Evolutionary conservation across 1,140 invertebrate species (phyloP).

Genomic region (Triops longicaudatus): DNA sequence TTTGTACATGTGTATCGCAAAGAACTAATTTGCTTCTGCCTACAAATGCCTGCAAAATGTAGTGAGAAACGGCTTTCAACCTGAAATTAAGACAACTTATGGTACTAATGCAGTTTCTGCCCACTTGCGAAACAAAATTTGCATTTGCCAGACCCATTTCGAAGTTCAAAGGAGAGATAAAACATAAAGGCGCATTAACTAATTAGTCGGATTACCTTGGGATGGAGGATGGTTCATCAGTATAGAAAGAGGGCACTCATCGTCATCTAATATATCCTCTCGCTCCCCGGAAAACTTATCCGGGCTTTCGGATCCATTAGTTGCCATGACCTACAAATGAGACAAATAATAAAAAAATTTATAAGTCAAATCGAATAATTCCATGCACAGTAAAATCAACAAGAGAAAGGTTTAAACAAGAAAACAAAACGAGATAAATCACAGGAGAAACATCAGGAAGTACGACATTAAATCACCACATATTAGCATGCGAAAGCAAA

Average conservation of each 20-base stretch:
- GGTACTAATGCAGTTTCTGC: background rate
- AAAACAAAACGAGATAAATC: background rate
- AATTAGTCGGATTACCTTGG: slow-evolving; percentile 53
- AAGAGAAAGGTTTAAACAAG: background rate
- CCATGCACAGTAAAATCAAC: background rate
- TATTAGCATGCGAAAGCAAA: too few species aligned
- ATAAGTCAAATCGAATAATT: slow-evolving; percentile 30
- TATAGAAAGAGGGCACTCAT: slow-evolving; percentile 92
- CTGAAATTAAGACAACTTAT: background rate
- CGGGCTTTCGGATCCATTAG: slow-evolving; percentile 42
- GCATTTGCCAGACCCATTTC: background rate
- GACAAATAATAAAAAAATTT: slow-evolving; percentile 33
- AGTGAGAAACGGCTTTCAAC: background rate
- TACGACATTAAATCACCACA: too few species aligned
- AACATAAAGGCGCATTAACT: background rate
- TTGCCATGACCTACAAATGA: slow-evolving; percentile 45
- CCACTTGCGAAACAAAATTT: too few species aligned
- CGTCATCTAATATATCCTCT: slow-evolving; percentile 91
- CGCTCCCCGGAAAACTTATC: slow-evolving; percentile 35
- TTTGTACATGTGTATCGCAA: too few species aligned
- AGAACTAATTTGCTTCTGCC: background rate
- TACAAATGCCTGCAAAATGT: background rate
- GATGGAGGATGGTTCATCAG: slow-evolving; percentile 79
- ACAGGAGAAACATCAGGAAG: too few species aligned
- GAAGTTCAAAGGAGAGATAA: background rate